phyloP scores from a whole-genome alignment of 2,888 invertebrate species.

The Anarsia innoxiella region DNA sequence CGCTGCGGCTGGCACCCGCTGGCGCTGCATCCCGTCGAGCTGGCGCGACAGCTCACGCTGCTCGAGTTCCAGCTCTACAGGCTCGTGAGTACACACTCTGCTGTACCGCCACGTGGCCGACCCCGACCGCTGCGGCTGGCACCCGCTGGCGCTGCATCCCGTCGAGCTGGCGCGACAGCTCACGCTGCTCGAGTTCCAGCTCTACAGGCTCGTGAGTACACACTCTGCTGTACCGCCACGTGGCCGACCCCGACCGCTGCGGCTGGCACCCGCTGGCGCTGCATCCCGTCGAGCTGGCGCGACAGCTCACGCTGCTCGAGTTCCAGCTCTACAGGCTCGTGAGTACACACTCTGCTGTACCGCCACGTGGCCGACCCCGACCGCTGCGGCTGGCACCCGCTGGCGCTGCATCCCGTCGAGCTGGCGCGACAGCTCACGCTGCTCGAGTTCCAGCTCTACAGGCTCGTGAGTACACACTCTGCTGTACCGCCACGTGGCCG shows the following conservation, averaged over 20 bases:
- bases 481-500: not conserved
- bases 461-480: not conserved
- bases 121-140: not conserved
- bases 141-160: slow-evolving; percentile 84
- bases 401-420: slow-evolving; percentile 79
- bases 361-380: not conserved
- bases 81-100: slow-evolving; percentile 21
- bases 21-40: slow-evolving; percentile 88
- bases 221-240: not conserved
- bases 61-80: slow-evolving; percentile 91
- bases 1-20: not conserved
- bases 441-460: not conserved
- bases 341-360: not conserved
- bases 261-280: slow-evolving; percentile 72
- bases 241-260: not conserved
- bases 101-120: not conserved
- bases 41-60: slow-evolving; percentile 92
- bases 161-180: slow-evolving; percentile 94
- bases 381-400: slow-evolving; percentile 34
- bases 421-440: not conserved
- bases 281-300: slow-evolving; percentile 93
- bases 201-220: slow-evolving; percentile 71
- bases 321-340: slow-evolving; percentile 83
- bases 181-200: slow-evolving; percentile 91
- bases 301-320: slow-evolving; percentile 92